Conservation (phyloP, 2,888 invertebrate species). For the Mystacides longicornis region DNA sequence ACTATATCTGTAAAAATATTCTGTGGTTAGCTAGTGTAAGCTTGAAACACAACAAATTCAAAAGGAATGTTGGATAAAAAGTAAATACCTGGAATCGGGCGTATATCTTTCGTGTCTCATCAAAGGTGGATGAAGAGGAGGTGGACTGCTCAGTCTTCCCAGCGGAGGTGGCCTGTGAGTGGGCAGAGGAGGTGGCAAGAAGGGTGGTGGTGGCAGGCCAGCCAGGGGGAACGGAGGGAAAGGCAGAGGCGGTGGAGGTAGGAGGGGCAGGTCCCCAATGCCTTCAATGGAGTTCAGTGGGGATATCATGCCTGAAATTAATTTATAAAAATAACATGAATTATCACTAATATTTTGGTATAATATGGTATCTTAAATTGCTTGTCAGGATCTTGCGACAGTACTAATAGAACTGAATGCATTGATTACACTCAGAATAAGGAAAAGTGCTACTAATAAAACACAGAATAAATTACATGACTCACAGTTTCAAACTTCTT, state of each 20-base stretch:
- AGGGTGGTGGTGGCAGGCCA: conserved; percentile 54
- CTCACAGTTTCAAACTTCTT: too few species aligned
- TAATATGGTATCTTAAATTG: too few species aligned
- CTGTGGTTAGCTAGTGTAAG: too few species aligned
- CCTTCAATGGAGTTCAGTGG: conserved; percentile 38
- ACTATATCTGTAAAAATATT: conserved; percentile 19
- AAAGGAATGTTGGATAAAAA: not conserved
- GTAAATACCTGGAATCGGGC: conserved; percentile 22
- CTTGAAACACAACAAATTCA: not conserved
- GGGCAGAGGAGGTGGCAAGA: conserved; percentile 52
- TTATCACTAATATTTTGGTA: too few species aligned
- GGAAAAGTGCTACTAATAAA: too few species aligned
- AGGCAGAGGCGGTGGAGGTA: conserved; percentile 51
- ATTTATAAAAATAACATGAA: too few species aligned
- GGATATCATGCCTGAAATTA: conserved; percentile 45
- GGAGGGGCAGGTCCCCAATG: conserved; percentile 50
- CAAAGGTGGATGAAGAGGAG: conserved; percentile 36
- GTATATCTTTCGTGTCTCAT: conserved; percentile 21
- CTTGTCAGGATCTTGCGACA: too few species aligned
- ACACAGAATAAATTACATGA: too few species aligned
- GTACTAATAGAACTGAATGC: too few species aligned
- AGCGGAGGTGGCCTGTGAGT: conserved; percentile 51
- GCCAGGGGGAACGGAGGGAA: conserved; percentile 46
- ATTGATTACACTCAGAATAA: too few species aligned
- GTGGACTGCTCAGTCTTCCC: conserved; percentile 31